Percentiles rank a stretch among this genome's conserved stretches.
phyloP scores from a whole-genome alignment of 2,888 invertebrate species.

The Coelogynopora nodosa region DNA sequence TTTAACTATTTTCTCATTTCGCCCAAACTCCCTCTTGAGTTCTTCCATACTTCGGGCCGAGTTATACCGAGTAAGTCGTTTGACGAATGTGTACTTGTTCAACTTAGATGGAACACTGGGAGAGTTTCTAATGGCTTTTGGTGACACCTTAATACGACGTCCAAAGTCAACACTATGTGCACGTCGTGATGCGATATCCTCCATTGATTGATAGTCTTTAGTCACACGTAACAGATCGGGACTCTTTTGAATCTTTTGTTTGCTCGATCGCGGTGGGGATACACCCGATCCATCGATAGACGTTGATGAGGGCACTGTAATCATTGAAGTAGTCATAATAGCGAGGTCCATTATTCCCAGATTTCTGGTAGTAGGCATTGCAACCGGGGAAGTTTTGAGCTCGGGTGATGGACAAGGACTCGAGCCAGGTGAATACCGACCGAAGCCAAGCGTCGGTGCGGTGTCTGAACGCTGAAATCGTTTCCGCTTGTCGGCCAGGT shows the following conservation, averaged over 20 bases:
- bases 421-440: not conserved
- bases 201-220: not conserved
- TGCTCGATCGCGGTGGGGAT: not conserved
- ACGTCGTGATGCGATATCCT: not conserved
- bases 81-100: slow-evolving; percentile 6
- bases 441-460: not conserved
- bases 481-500: slow-evolving; percentile 36
- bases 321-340: not conserved
- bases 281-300: not conserved
- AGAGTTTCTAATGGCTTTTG: slow-evolving; percentile 5
- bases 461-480: slow-evolving; percentile 3
- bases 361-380: not conserved
- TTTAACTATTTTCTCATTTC: not conserved
- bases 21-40: not conserved
- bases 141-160: not conserved
- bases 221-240: not conserved
- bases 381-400: not conserved
- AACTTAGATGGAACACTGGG: slow-evolving; percentile 15
- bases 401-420: not conserved
- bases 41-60: not conserved
- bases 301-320: not conserved
- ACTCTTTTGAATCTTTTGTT: not conserved
- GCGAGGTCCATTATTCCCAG: slow-evolving; percentile 26
- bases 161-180: slow-evolving; percentile 33
- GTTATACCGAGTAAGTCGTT: not conserved